Base-by-base conservation (phyloP, 2,113 vertebrate species). In the Odontesthes bonariensis region DNA sequence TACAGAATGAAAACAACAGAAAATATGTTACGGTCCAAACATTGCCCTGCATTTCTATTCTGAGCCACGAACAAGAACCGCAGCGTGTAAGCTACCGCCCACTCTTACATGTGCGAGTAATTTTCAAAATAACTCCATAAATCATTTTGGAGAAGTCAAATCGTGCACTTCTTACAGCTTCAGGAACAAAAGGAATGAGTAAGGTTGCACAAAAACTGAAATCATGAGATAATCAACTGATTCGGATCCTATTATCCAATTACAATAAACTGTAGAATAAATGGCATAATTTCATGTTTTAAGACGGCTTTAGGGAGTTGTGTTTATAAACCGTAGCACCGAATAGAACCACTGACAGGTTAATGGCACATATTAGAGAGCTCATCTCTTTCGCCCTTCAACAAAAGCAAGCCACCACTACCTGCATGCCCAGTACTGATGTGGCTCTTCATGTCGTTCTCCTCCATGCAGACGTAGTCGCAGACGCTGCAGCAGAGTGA, bases 391-490 rank as follows among this genome's bases (percentile, higher is more conserved):
- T 4, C 35, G 35, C 5, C 35, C 17, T 5, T 12, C 17, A 35
- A 17, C 38, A 10, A 51, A 16, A n/a, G 17, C 52, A 27, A 5
- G 40, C 55, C 16, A 19, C 54, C 56, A 14, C 27, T 89, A 98
- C 97, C 97, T 96, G 96, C 90, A 70, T 98, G 97, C 82, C 96
- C 97, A 40, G 92, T 92, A 88, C 93, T 94, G 75, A 98, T 91
- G 86, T 99, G 98, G 77, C 93, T 94, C 92, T 98, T 98, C 92
- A 99, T 99, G 88, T 99, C 97, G 5, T 90, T 92, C 88, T 99
- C 97, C 82, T 99, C 98, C 95, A 97, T 97, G 86, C 97, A 98
- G 91, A 97, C 96, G 73, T 96, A 99, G 87, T 99, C 96, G 0
- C 97, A 99, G 46, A 93, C 87, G 31, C 94, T 97, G 93, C 98